phyloP scores from a whole-genome alignment of 2,888 invertebrate genomes.

The Oegoconia quadripuncta region DNA sequence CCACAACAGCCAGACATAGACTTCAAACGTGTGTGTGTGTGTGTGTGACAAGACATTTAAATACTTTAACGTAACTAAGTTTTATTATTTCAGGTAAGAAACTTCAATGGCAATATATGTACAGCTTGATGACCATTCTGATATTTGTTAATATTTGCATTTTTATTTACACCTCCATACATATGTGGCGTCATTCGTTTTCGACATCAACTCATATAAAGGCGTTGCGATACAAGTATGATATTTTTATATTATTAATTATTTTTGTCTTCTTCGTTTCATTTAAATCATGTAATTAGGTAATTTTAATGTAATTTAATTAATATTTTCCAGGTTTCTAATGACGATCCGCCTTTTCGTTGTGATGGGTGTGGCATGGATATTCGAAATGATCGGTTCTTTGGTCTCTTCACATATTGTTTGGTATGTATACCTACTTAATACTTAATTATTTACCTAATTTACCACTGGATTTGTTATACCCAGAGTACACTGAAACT shows the following conservation, averaged over 20 bases:
- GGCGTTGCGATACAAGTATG: slow-evolving; percentile 77
- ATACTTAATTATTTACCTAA: neutral
- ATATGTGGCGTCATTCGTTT: slow-evolving; percentile 75
- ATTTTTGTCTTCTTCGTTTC: no score
- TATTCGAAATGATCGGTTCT: slow-evolving; percentile 80
- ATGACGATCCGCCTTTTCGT: slow-evolving; percentile 81
- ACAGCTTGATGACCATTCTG: slow-evolving; percentile 80
- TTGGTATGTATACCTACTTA: slow-evolving; percentile 40
- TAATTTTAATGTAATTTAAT: neutral
- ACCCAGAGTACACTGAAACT: no score
- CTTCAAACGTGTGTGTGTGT: no score
- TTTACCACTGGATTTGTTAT: no score
- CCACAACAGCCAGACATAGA: no score
- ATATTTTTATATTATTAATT: no score
- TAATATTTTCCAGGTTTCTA: slow-evolving; percentile 67
- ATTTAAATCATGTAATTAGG: neutral
- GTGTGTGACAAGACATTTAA: no score
- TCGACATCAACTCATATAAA: slow-evolving; percentile 63
- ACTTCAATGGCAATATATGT: slow-evolving; percentile 82
- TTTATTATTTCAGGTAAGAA: slow-evolving; percentile 51
- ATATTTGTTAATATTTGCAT: slow-evolving; percentile 77
- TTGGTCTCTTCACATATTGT: slow-evolving; percentile 37
- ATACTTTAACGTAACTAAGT: no score
- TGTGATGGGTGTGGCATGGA: slow-evolving; percentile 84
- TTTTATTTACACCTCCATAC: slow-evolving; percentile 77